Evolutionary conservation across 1,140 invertebrate genomes (phyloP), one percentile per base, ranked within the genome.

Genomic region (Meloidogyne hapla): DNA sequence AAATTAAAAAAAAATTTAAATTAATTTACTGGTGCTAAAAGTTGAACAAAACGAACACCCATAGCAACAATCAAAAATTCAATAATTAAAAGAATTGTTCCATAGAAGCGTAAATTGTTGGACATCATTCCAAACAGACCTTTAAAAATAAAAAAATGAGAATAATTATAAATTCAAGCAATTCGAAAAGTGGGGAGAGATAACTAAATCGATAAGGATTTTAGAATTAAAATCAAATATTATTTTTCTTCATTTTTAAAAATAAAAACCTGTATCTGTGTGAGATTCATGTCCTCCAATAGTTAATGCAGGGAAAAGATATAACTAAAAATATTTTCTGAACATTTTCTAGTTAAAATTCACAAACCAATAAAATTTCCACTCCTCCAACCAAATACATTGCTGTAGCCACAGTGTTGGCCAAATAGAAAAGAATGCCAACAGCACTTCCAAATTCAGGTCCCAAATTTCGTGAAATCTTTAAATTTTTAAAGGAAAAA

Each of bases 381-480:
- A 99, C 93, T 26, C 96, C 95, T 83, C 96, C 96, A 62, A 96
- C 88, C 42, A 90, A 95, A 89, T 99, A 99, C 96, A 99, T 99
- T 78, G 96, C 94, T 3, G 94, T 95, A 9, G 96, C 96, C 25
- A 99, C 90, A 0, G 95, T 97, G 42, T 96, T 99, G n/a, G 95
- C 96, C 10, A 96, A 94, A 89, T 99, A 99, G 89, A 99, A 99
- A 2, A 99, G 89, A 90, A 99, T 94, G 21, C 96, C 96, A 10
- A 99, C 96, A 66, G 96, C 96, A 3, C 95, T 95, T 61, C 96
- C 96, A 89, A 97, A 98, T 88, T 99, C 96, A 0, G 96, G 96
- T 9, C 96, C 96, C 69, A 80, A 72, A 74, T 78, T 80, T 83
- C 96, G 90, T 4, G 81, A 84, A 33, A 33, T 33, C 33, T 33